Conservation (phyloP, 2,797 vertebrate genomes). For the Phoxinus dragarum region DNA sequence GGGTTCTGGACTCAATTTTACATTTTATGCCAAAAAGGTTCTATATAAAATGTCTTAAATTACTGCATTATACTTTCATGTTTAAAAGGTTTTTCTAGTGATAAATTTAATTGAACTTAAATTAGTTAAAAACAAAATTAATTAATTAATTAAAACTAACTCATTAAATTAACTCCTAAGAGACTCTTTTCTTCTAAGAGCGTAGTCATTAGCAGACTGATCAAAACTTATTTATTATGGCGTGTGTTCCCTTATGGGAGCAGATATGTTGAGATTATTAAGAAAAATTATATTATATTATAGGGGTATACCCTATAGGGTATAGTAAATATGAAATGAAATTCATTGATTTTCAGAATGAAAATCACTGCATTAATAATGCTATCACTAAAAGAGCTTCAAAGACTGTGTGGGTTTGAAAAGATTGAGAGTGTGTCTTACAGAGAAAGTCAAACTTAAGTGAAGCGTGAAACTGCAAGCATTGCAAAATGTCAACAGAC, state of each 20-base stretch:
- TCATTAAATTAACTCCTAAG: neutral
- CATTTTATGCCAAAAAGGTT: neutral
- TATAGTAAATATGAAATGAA: neutral
- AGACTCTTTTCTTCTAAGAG: neutral
- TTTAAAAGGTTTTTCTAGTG: neutral
- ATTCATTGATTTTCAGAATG: neutral
- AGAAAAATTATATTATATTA: neutral
- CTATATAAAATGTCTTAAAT: neutral
- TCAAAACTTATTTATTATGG: neutral
- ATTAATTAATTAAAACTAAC: neutral
- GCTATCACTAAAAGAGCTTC: neutral
- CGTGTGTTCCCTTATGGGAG: neutral
- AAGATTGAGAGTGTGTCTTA: conserved; percentile 19
- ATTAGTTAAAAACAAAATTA: neutral
- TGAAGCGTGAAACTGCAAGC: conserved; percentile 70
- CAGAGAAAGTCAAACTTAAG: conserved; percentile 58
- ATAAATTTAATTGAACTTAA: neutral
- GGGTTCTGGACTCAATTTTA: too few relatives aligned
- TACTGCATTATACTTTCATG: neutral
- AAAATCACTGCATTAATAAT: neutral
- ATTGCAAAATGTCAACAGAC: conserved; percentile 72
- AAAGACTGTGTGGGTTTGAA: neutral
- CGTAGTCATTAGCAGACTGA: neutral
- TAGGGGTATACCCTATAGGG: neutral
- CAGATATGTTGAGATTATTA: neutral